Percentiles rank a stretch among this genome's conserved stretches.
These are phyloP conservation scores for Capitella teleta DNA, from an alignment of 1,140 invertebrate genomes.

Conservation along the genomic window DNA sequence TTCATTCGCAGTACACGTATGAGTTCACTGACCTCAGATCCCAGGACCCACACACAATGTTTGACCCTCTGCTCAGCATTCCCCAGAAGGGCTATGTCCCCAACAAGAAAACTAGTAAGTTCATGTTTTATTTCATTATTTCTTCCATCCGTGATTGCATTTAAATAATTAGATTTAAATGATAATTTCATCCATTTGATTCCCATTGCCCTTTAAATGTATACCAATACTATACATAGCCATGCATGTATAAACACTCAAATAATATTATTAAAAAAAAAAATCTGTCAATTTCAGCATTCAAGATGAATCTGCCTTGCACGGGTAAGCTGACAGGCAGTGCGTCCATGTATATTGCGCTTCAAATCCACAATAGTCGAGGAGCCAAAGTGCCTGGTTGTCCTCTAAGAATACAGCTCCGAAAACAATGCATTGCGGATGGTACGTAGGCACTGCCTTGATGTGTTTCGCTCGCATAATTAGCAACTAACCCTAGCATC, in stretches of 20 bases:
- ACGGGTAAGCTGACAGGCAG: slow-evolving; percentile 77
- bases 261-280: too few species aligned
- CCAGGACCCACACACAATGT: slow-evolving; percentile 26
- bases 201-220: too few species aligned
- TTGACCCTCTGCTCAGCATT: slow-evolving; percentile 38
- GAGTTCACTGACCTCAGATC: slow-evolving; percentile 33
- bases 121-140: not conserved
- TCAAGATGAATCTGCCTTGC: slow-evolving; percentile 81
- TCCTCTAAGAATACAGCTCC: slow-evolving; percentile 72
- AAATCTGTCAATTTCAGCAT: slow-evolving; percentile 53
- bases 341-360: slow-evolving; percentile 74
- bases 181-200: too few species aligned
- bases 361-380: slow-evolving; percentile 64
- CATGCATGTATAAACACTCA: too few species aligned
- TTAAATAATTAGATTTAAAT: too few species aligned
- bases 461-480: too few species aligned
- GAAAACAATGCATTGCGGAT: slow-evolving; percentile 69
- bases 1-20: slow-evolving; percentile 38
- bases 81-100: slow-evolving; percentile 31
- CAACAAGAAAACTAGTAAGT: slow-evolving; percentile 26
- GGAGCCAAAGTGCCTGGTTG: slow-evolving; percentile 71
- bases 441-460: slow-evolving; percentile 27
- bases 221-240: too few species aligned
- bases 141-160: too few species aligned
- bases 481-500: too few species aligned